Base-by-base conservation (phyloP, 2,797 vertebrate species). In the Enteromius radiatus region DNA sequence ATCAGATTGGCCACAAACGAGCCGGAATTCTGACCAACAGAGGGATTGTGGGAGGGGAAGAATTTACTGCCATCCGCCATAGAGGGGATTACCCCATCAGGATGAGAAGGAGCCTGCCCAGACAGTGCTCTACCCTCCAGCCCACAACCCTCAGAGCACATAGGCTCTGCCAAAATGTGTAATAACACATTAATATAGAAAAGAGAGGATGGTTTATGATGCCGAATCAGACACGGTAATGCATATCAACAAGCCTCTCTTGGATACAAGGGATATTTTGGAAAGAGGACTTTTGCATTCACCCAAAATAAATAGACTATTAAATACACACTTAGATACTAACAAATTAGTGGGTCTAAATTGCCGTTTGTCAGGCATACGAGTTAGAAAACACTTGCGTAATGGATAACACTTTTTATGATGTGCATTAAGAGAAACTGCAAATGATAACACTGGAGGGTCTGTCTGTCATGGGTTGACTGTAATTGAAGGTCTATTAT, bases 1-100 rank as follows among this genome's bases (percentile, higher is more conserved):
- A 88, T 87, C 79, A 82, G 79, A 86, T 85, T 64, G 75, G 69
- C 89, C 88, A 80, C 88, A 87, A 86, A 84, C 78, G 84, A 86
- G 82, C 83, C 80, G 77, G 81, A 88, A 87, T 83, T 90, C 84
- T 86, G 84, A 88, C 87, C 83, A 82, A 87, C 84, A 85, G 86
- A 88, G 83, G 71, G 71, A 82, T 69, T 88, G 86, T 76, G 85
- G 86, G 68, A 77, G 78, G 17, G 56, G 26, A 88, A 81, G 85
- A 82, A 85, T 86, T 80, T 86, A 81, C 81, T 71, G 86, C 71
- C 73, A 12, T 56, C 56, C 47, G 38, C 81, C 69, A 82, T 80
- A 59, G 78, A 81, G 82, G 82, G 85, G 80, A 87, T 87, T 85
- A 86, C 86, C 86, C 84, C 38, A 10, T 81, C 65, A 71, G 36